These are phyloP conservation scores for Andrena camellia DNA, from an alignment of 2,888 invertebrate genomes.

Conservation along the genomic window DNA sequence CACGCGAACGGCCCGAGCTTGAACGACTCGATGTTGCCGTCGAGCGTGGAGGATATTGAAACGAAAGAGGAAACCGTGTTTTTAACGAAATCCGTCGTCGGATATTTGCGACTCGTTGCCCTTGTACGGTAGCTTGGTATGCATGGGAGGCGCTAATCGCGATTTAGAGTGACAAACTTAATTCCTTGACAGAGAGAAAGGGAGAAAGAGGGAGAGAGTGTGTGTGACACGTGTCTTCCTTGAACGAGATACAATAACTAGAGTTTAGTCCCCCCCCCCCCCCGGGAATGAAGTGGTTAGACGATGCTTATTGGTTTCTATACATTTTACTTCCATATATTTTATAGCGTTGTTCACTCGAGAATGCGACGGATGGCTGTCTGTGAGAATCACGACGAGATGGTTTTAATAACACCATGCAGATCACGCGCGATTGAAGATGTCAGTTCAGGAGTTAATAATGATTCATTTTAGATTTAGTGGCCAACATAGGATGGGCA, in stretches of 20 bases:
- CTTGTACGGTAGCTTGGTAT: slow-evolving; percentile 22
- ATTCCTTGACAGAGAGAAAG: slow-evolving; percentile 43
- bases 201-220: no score
- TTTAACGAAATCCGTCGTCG: slow-evolving; percentile 34
- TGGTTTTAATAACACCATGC: slow-evolving; percentile 31
- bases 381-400: slow-evolving; percentile 45
- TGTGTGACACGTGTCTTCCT: slow-evolving; percentile 69
- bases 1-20: background rate
- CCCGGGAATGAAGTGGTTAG: slow-evolving; percentile 48
- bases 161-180: slow-evolving; percentile 41
- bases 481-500: background rate
- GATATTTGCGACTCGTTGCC: slow-evolving; percentile 39
- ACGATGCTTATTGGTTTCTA: slow-evolving; percentile 55
- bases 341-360: slow-evolving; percentile 55
- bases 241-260: slow-evolving; percentile 73
- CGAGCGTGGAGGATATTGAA: background rate
- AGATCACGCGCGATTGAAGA: slow-evolving; percentile 30
- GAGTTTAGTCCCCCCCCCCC: slow-evolving; percentile 53
- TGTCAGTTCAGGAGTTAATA: slow-evolving; percentile 12
- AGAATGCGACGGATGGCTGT: slow-evolving; percentile 35
- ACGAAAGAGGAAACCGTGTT: background rate
- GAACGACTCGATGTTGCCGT: background rate
- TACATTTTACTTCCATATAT: slow-evolving; percentile 54
- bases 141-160: slow-evolving; percentile 9
- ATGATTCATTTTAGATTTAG: background rate